Percentiles rank a stretch among this genome's conserved stretches.
Conservation (phyloP, 2,113 vertebrate genomes). For the Microcebus ravelobensis region DNA sequence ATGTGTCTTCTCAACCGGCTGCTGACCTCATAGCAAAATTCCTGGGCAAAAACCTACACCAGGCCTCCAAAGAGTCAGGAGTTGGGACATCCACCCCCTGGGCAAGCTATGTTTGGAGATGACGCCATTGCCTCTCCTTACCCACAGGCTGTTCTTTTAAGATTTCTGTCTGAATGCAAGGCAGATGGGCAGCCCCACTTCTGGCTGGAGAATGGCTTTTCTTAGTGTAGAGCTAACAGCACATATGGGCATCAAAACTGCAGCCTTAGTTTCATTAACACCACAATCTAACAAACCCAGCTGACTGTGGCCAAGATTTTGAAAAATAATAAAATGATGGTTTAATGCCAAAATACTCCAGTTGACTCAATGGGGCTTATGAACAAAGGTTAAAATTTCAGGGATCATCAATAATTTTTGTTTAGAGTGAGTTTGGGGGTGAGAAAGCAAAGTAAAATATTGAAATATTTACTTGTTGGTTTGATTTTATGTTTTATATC, state of each 20-base stretch:
- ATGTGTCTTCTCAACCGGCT: neutral
- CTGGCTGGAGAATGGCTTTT: neutral
- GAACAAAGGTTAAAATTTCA: neutral
- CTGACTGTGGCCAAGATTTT: neutral
- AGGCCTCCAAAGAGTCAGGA: neutral
- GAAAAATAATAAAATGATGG: neutral
- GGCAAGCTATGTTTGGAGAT: neutral
- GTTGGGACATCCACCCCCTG: neutral
- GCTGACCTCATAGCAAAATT: constrained; percentile 32
- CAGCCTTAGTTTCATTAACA: constrained; percentile 33
- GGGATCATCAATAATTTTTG: neutral
- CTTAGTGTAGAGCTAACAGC: neutral
- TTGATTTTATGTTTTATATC: neutral
- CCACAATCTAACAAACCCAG: neutral
- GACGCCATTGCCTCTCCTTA: neutral
- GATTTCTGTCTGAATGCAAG: neutral
- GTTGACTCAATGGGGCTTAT: neutral
- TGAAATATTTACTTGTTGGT: neutral
- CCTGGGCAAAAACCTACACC: neutral
- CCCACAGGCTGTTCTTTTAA: neutral
- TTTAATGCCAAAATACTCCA: neutral
- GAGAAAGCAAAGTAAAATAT: neutral
- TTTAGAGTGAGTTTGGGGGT: neutral
- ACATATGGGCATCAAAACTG: neutral
- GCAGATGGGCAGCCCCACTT: neutral